These are phyloP conservation scores for Eledone cirrhosa DNA, from an alignment of 2,888 invertebrate genomes.

Conservation along the genomic window DNA sequence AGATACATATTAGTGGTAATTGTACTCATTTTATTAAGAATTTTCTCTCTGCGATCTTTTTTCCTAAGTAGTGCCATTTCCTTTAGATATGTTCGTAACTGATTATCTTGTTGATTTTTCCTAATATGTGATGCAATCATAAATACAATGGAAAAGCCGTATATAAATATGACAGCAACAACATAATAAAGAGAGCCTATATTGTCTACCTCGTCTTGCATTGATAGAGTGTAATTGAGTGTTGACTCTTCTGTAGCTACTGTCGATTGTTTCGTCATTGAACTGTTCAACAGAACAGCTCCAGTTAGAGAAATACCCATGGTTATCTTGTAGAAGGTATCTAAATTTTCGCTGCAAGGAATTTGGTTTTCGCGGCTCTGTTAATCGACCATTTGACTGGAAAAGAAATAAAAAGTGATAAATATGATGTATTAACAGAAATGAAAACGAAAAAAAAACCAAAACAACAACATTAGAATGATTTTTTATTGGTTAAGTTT, in stretches of 20 bases:
- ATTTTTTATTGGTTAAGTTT: too few species aligned
- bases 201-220: slow-evolving; percentile 52
- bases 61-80: slow-evolving; percentile 61
- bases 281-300: too few species aligned
- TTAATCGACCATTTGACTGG: too few species aligned
- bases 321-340: too few species aligned
- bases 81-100: slow-evolving; percentile 60
- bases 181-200: slow-evolving; percentile 64
- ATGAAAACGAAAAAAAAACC: too few species aligned
- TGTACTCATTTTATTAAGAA: slow-evolving; percentile 50
- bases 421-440: too few species aligned
- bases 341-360: too few species aligned
- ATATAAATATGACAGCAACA: slow-evolving; percentile 64
- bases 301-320: too few species aligned
- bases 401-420: too few species aligned
- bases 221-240: slow-evolving; percentile 16
- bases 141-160: slow-evolving; percentile 64
- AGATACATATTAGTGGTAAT: slow-evolving; percentile 32
- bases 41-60: slow-evolving; percentile 56
- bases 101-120: slow-evolving; percentile 63
- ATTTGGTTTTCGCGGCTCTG: too few species aligned
- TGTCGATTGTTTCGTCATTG: too few species aligned
- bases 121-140: slow-evolving; percentile 66
- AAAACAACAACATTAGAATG: too few species aligned
- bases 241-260: neutral